Conservation (phyloP, 2,113 vertebrate species). For the Sylvia atricapilla region DNA sequence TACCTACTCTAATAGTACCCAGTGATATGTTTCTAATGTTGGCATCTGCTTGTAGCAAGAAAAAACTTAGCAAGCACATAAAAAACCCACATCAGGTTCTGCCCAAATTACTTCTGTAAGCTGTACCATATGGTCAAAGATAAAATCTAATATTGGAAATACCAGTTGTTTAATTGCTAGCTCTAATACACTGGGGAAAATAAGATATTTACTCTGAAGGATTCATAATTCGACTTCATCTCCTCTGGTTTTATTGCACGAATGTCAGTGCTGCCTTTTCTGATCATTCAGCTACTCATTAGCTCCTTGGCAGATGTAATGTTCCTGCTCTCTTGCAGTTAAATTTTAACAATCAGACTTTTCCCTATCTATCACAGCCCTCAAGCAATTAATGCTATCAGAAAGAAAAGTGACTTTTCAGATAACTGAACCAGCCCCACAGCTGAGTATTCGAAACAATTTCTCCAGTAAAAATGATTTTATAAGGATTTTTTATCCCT, state of each 20-base stretch:
- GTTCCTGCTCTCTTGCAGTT: neutral
- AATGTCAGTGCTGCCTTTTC: neutral
- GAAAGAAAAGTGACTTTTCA: neutral
- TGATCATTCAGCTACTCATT: slow-evolving; percentile 4
- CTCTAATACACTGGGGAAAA: slow-evolving; percentile 8
- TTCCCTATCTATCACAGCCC: neutral
- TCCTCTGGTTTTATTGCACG: neutral
- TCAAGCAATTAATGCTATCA: neutral
- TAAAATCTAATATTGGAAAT: slow-evolving; percentile 53
- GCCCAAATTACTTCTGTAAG: slow-evolving; percentile 33
- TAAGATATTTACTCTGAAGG: slow-evolving; percentile 28
- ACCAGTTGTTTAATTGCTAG: slow-evolving; percentile 32
- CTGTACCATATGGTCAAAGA: slow-evolving; percentile 40
- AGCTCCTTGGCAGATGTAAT: neutral
- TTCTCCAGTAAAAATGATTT: neutral
- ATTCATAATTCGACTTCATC: slow-evolving; percentile 18
- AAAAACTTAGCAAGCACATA: slow-evolving; percentile 8
- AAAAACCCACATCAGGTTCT: slow-evolving; percentile 22
- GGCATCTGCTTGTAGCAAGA: slow-evolving; percentile 6
- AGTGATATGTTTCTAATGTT: slow-evolving; percentile 15
- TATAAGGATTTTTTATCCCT: neutral
- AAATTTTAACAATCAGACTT: neutral
- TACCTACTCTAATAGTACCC: neutral
- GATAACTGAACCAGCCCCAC: neutral
- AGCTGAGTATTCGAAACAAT: neutral